Evolutionary conservation across 2,888 invertebrate genomes (phyloP).

Genomic region (Endomychus coccineus): DNA sequence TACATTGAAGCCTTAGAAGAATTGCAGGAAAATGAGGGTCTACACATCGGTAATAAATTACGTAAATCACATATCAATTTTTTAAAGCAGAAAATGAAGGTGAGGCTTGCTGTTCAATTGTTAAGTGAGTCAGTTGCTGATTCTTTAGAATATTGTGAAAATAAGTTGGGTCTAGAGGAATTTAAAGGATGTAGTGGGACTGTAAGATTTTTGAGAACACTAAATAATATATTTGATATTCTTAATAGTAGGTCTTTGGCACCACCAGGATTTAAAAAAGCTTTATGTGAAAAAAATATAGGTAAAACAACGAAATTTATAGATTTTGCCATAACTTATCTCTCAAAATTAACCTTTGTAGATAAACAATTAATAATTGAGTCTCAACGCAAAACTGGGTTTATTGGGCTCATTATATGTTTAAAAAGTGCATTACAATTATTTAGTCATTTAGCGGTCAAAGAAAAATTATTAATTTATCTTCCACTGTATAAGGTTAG

Average conservation of each 20-base stretch:
- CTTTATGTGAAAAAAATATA: slow-evolving; percentile 2
- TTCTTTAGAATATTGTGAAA: slow-evolving; percentile 6
- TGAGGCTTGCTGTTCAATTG: slow-evolving; percentile 17
- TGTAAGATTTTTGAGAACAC: slow-evolving; percentile 12
- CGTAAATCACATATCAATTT: slow-evolving; percentile 18
- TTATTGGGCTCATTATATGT: slow-evolving; percentile 1
- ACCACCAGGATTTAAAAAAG: slow-evolving; percentile 4
- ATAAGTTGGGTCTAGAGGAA: slow-evolving; percentile 9
- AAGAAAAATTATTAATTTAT: slow-evolving; percentile 15
- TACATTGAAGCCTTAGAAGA: slow-evolving; percentile 13
- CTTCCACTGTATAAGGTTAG: slow-evolving; percentile 19
- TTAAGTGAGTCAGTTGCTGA: slow-evolving; percentile 12
- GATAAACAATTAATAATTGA: slow-evolving; percentile 1
- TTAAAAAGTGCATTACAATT: no score
- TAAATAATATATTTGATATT: slow-evolving; percentile 21
- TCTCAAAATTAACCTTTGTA: no score
- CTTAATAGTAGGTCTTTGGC: slow-evolving; percentile 14
- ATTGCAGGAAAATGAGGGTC: slow-evolving; percentile 19
- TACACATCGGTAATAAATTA: slow-evolving; percentile 22
- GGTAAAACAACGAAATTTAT: no score
- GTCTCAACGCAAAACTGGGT: slow-evolving; percentile 5
- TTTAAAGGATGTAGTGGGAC: slow-evolving; percentile 19
- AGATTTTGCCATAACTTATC: no score
- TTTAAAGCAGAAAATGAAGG: slow-evolving; percentile 24
- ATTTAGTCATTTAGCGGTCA: no score